phyloP scores from a whole-genome alignment of 2,113 vertebrate species.

The Athene cunicularia region DNA sequence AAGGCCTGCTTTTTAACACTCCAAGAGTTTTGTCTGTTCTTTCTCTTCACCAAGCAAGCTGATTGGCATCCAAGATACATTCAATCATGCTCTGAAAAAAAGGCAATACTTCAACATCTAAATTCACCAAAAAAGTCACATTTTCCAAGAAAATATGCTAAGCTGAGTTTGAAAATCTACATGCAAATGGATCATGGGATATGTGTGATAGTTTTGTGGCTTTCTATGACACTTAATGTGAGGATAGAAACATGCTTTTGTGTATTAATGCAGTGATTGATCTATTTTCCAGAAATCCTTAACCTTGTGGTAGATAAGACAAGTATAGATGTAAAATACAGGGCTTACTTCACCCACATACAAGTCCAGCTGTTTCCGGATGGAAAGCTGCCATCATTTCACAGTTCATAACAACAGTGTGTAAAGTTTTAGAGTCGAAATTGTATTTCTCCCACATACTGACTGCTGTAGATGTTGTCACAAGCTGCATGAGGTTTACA shows the following conservation, averaged over 20 bases:
- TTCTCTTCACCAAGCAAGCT: background rate
- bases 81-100: background rate
- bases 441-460: background rate
- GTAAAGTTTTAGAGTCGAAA: conserved; percentile 1
- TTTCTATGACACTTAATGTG: background rate
- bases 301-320: conserved; percentile 8
- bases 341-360: background rate
- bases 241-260: background rate
- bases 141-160: conserved; percentile 43
- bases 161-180: background rate
- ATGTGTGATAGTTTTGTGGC: background rate
- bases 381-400: conserved; percentile 24
- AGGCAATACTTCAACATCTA: background rate
- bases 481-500: background rate
- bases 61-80: conserved; percentile 2
- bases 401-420: conserved; percentile 27
- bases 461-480: background rate
- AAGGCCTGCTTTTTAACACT: background rate
- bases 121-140: conserved; percentile 1
- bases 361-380: background rate
- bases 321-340: background rate
- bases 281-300: background rate
- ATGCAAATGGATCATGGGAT: background rate
- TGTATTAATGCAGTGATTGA: background rate
- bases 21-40: background rate